phyloP scores from a whole-genome alignment of 2,888 invertebrate species.

The Uropetala carovei region DNA sequence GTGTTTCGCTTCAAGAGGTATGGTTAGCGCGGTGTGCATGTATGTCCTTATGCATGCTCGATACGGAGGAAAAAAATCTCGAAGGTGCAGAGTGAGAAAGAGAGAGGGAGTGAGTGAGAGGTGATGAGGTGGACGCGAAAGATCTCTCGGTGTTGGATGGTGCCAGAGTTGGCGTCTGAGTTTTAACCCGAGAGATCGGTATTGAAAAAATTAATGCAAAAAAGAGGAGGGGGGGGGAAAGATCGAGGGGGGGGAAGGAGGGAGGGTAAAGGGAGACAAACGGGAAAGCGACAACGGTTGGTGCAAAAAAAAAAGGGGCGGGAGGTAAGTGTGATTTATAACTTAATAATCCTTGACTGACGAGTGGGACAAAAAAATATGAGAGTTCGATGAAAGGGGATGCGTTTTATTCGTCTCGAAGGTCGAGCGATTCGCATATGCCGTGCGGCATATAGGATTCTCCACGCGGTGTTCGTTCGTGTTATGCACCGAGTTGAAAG shows the following conservation, averaged over 20 bases:
- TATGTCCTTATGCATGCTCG: slow-evolving; percentile 1
- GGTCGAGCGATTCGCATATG: not conserved
- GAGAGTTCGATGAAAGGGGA: not conserved
- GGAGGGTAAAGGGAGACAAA: not conserved
- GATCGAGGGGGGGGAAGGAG: not conserved
- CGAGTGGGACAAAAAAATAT: not conserved
- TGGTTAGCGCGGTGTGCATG: not conserved
- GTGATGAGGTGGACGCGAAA: slow-evolving; percentile 4
- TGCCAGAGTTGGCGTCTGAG: not conserved
- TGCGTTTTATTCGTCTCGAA: not conserved
- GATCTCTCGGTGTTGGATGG: not conserved
- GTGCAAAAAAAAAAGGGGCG: not conserved
- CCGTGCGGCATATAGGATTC: not conserved
- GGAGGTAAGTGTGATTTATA: not conserved
- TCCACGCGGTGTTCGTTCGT: not conserved
- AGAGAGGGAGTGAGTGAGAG: not conserved
- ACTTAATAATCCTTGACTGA: not conserved
- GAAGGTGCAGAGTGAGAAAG: not conserved
- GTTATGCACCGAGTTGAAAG: not conserved
- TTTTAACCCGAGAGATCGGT: not conserved
- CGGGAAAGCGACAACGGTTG: not conserved
- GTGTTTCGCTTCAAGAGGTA: slow-evolving; percentile 48
- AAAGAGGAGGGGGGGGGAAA: no score
- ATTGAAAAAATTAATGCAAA: no score
- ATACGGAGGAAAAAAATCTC: not conserved